A percentile compares a stretch with the other conserved stretches of the same genome.
Conservation (phyloP, 2,888 invertebrate species). For the Nesidiocoris tenuis region DNA sequence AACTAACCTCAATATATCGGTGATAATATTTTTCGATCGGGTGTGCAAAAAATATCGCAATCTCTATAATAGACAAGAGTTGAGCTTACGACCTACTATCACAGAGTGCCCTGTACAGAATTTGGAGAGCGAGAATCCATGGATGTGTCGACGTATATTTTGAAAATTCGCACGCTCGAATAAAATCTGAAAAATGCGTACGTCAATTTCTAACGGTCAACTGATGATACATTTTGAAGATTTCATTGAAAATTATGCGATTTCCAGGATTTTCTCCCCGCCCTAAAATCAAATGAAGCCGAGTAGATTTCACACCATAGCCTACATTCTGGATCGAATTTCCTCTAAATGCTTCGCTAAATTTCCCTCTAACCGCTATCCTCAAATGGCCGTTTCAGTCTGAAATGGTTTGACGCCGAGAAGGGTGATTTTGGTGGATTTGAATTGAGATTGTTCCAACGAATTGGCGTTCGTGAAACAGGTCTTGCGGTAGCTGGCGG, state of each 20-base stretch:
- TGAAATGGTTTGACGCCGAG: slow-evolving; percentile 9
- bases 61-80: not conserved
- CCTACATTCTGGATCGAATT: not conserved
- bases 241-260: too few species aligned
- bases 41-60: not conserved
- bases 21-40: too few species aligned
- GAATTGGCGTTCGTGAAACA: slow-evolving; percentile 24
- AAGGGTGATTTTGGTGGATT: slow-evolving; percentile 19
- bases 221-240: too few species aligned
- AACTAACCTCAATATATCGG: too few species aligned
- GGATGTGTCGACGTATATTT: too few species aligned
- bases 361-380: not conserved
- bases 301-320: not conserved
- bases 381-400: slow-evolving; percentile 27
- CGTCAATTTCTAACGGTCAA: too few species aligned
- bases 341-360: not conserved
- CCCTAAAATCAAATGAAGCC: not conserved
- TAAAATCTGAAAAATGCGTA: too few species aligned
- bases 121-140: not conserved
- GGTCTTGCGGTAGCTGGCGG: slow-evolving; percentile 3
- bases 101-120: not conserved
- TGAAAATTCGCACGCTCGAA: too few species aligned
- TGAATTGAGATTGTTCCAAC: slow-evolving; percentile 2
- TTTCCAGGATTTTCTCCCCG: too few species aligned
- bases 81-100: not conserved